Percentiles rank a stretch among this genome's conserved stretches.
These are phyloP conservation scores for Chascanopsetta lugubris DNA, from an alignment of 2,113 vertebrate genomes.

Conservation along the genomic window DNA sequence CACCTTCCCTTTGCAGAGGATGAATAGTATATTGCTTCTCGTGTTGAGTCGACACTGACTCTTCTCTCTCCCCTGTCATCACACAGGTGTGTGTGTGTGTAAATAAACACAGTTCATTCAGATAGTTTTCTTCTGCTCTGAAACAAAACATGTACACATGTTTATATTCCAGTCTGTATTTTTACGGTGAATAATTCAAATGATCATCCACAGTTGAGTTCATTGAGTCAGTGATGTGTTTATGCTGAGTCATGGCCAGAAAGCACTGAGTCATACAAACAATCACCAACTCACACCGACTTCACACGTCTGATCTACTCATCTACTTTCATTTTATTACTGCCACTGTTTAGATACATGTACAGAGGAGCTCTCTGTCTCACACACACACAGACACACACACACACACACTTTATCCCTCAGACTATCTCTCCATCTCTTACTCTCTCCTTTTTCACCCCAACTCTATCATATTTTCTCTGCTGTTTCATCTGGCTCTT, in stretches of 20 bases:
- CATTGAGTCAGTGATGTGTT: slow-evolving; percentile 12
- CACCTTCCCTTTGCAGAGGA: slow-evolving; percentile 48
- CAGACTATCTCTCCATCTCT: slow-evolving; percentile 50
- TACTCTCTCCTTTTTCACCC: slow-evolving; percentile 46
- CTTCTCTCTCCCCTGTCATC: slow-evolving; percentile 13
- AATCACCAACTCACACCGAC: slow-evolving; percentile 42
- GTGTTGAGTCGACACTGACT: slow-evolving; percentile 24
- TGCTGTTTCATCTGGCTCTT: slow-evolving; percentile 24
- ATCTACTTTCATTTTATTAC: slow-evolving; percentile 68
- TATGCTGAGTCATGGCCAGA: slow-evolving; percentile 1
- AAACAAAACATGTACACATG: no score
- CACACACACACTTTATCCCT: slow-evolving; percentile 28
- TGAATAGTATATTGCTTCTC: slow-evolving; percentile 51
- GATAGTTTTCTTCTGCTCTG: no score
- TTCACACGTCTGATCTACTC: slow-evolving; percentile 66
- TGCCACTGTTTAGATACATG: slow-evolving; percentile 66
- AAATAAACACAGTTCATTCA: no score
- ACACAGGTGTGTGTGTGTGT: slow-evolving; percentile 28
- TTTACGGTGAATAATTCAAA: background rate
- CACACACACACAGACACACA: slow-evolving; percentile 45
- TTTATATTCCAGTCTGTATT: background rate
- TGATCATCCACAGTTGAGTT: background rate
- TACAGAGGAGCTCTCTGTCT: slow-evolving; percentile 69
- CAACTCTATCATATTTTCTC: slow-evolving; percentile 38
- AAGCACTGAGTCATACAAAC: slow-evolving; percentile 11